phyloP scores from a whole-genome alignment of 2,797 vertebrate species.

The Lophius americanus region DNA sequence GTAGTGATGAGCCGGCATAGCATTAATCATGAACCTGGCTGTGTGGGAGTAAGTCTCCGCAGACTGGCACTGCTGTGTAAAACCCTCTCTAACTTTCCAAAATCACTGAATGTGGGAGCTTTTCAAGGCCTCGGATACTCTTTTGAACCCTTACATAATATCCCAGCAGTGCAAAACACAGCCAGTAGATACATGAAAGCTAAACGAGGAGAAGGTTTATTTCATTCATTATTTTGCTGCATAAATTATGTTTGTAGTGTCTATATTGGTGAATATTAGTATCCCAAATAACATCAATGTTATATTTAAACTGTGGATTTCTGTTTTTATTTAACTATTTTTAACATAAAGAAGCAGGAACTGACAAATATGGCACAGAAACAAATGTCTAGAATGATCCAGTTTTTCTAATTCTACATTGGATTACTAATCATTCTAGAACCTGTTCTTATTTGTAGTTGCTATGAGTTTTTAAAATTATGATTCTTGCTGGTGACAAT shows the following conservation, averaged over 20 bases:
- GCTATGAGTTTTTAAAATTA: too few relatives aligned
- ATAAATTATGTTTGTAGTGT: not conserved
- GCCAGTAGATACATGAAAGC: slow-evolving; percentile 17
- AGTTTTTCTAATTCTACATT: too few relatives aligned
- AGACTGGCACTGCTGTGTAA: slow-evolving; percentile 31
- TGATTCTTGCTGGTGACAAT: too few relatives aligned
- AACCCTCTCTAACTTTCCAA: slow-evolving; percentile 47
- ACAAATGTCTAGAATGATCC: too few relatives aligned
- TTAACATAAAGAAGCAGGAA: too few relatives aligned
- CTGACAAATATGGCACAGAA: too few relatives aligned
- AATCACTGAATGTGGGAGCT: slow-evolving; percentile 50
- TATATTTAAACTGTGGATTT: too few relatives aligned
- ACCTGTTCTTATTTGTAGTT: too few relatives aligned
- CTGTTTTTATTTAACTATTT: too few relatives aligned
- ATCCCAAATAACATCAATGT: too few relatives aligned
- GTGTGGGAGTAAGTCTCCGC: slow-evolving; percentile 63
- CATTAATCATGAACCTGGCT: slow-evolving; percentile 61
- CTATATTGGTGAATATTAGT: not conserved
- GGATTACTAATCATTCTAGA: too few relatives aligned
- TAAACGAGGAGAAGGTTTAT: not conserved
- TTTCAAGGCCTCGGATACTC: slow-evolving; percentile 38
- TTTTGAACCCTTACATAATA: slow-evolving; percentile 53
- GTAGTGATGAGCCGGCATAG: slow-evolving; percentile 63
- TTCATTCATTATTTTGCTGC: not conserved
- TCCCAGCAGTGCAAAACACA: slow-evolving; percentile 24